Percentiles rank a stretch among this genome's conserved stretches.
phyloP scores from a whole-genome alignment of 2,797 vertebrate genomes.

The Oceanodroma leucorhoa region DNA sequence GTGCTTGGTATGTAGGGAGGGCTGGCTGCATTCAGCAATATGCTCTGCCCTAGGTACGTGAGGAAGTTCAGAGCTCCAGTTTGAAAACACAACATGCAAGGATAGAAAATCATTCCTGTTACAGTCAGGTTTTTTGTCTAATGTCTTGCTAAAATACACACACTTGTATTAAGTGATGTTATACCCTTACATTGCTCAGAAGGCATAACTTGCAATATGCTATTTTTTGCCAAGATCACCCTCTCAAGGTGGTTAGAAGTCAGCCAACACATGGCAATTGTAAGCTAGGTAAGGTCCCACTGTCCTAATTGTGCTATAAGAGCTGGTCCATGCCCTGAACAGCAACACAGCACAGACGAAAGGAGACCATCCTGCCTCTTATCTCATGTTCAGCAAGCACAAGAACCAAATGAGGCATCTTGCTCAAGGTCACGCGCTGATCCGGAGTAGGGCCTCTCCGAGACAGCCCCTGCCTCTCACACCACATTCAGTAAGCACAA shows the following conservation, averaged over 20 bases:
- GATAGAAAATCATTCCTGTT: neutral
- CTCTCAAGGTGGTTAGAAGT: neutral
- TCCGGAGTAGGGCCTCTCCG: fast-evolving
- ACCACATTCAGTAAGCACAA: neutral
- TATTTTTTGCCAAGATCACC: neutral
- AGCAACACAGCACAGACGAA: neutral
- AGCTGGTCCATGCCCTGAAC: no score
- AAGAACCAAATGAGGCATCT: neutral
- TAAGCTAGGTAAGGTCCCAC: neutral
- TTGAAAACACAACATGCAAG: neutral
- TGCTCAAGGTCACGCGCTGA: fast-evolving
- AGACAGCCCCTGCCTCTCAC: neutral
- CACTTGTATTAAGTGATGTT: neutral
- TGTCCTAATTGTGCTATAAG: neutral
- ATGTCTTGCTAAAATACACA: neutral
- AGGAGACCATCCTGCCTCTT: neutral
- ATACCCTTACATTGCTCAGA: neutral
- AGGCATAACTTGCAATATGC: fast-evolving
- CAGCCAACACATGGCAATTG: neutral
- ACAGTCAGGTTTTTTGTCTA: neutral
- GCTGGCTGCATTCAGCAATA: neutral
- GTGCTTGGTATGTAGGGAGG: neutral
- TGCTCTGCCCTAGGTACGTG: neutral
- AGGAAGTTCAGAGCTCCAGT: neutral
- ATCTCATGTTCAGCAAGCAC: fast-evolving